A percentile compares a stretch with the other conserved stretches of the same genome.
phyloP scores from a whole-genome alignment of 2,113 vertebrate genomes.

The Hippocampus barbouri region DNA sequence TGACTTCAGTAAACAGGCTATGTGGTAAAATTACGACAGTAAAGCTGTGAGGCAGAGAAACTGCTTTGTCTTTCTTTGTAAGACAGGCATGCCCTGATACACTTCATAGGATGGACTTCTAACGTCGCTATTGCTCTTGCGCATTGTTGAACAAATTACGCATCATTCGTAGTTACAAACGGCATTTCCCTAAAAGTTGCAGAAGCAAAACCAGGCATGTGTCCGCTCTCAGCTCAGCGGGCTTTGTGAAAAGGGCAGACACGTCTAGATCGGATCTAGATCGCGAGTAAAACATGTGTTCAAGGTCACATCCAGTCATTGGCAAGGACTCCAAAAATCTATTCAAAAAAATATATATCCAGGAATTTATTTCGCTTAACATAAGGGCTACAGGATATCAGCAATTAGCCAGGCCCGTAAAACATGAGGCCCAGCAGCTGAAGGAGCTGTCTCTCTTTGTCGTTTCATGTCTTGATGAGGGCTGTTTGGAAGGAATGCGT shows the following conservation, averaged over 20 bases:
- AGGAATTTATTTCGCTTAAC: conserved; percentile 65
- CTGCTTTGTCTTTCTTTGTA: too few relatives aligned
- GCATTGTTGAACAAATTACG: too few relatives aligned
- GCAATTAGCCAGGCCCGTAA: conserved; percentile 63
- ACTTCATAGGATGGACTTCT: too few relatives aligned
- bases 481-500: conserved; percentile 65
- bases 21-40: too few relatives aligned
- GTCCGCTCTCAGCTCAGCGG: conserved; percentile 12
- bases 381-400: conserved; percentile 62
- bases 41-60: too few relatives aligned
- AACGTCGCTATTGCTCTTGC: too few relatives aligned
- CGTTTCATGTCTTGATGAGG: conserved; percentile 59
- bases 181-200: conserved; percentile 62
- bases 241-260: conserved; percentile 26
- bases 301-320: conserved; percentile 41
- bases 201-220: conserved; percentile 58
- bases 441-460: conserved; percentile 61
- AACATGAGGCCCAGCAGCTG: conserved; percentile 58
- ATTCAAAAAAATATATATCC: conserved; percentile 22
- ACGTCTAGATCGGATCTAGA: conserved; percentile 6
- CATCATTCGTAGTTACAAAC: conserved; percentile 31
- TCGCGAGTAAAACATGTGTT: conserved; percentile 21
- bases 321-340: conserved; percentile 48
- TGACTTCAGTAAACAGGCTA: too few relatives aligned
- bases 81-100: too few relatives aligned